Conservation (phyloP, 2,797 vertebrate genomes). For the Toxotes lorentzi region DNA sequence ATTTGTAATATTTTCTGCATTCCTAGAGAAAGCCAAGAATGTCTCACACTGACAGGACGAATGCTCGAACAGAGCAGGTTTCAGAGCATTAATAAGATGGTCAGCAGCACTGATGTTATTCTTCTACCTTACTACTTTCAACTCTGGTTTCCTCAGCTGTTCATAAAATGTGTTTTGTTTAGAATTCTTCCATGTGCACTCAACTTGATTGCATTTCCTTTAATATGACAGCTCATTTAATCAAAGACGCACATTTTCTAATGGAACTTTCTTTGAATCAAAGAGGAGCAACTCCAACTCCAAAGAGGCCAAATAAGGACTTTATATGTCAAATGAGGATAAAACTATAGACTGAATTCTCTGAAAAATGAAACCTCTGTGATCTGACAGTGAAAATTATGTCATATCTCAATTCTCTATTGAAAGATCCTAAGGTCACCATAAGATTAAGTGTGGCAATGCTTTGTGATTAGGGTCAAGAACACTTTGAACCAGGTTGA, state of each 20-base stretch:
- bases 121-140: background rate
- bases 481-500: background rate
- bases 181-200: background rate
- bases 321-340: background rate
- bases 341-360: background rate
- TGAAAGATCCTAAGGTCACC: background rate
- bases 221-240: slow-evolving; percentile 18
- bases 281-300: background rate
- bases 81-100: background rate
- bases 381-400: background rate
- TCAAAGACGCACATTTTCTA: background rate
- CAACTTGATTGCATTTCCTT: slow-evolving; percentile 18
- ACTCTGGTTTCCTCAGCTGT: background rate
- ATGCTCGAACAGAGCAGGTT: background rate
- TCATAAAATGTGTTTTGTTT: background rate
- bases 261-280: slow-evolving; percentile 2
- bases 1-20: background rate
- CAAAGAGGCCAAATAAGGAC: background rate
- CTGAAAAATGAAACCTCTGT: background rate
- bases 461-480: background rate
- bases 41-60: background rate
- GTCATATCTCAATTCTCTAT: background rate
- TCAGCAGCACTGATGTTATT: background rate
- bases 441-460: background rate
- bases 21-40: background rate